Conservation (phyloP, 2,113 vertebrate genomes). For the Hypomesus transpacificus region DNA sequence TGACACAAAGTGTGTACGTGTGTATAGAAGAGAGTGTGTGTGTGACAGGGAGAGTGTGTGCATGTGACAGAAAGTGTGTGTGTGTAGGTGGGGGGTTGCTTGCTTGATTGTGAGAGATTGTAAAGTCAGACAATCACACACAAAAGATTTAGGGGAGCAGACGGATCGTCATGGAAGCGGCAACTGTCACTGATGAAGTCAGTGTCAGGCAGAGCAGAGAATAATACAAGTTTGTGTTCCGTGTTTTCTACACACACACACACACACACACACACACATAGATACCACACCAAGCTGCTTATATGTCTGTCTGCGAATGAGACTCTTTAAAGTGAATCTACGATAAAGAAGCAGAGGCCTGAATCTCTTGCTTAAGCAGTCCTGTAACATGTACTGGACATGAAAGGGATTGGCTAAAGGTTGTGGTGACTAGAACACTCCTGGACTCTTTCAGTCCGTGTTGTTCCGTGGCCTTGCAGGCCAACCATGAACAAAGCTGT, state of each 20-base stretch:
- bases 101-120: too few species aligned
- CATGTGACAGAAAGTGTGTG: not conserved
- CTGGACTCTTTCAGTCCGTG: not conserved
- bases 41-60: not conserved
- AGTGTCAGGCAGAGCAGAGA: not conserved
- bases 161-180: not conserved
- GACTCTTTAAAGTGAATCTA: too few species aligned
- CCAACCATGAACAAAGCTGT: not conserved
- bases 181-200: not conserved
- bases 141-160: not conserved
- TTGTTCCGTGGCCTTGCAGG: not conserved
- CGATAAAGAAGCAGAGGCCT: not conserved
- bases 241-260: not conserved
- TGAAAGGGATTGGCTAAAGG: not conserved
- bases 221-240: not conserved
- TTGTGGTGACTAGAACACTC: not conserved
- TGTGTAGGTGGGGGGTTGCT: not conserved
- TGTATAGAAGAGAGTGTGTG: not conserved
- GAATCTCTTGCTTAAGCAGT: too few species aligned
- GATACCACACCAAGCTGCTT: too few species aligned
- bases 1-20: not conserved
- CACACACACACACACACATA: too few species aligned
- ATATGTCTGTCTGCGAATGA: too few species aligned
- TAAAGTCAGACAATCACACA: not conserved
- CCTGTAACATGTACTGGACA: not conserved